Percentiles rank a stretch among this genome's conserved stretches.
These are phyloP conservation scores for Fragum whitleyi DNA, from an alignment of 2,888 invertebrate genomes.

Conservation along the genomic window DNA sequence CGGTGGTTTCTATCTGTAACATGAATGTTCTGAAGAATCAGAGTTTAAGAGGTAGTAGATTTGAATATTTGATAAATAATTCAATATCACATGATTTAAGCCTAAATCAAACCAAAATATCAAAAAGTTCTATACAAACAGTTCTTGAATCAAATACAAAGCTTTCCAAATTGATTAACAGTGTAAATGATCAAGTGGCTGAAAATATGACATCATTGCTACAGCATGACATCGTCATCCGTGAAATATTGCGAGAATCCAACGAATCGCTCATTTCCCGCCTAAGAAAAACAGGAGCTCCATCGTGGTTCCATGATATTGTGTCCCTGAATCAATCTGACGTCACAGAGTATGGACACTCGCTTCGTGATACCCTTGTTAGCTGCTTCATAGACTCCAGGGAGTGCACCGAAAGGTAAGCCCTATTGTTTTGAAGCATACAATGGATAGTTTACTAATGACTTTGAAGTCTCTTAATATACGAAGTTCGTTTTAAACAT, in stretches of 20 bases:
- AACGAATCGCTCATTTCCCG: conserved; percentile 23
- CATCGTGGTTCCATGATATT: conserved; percentile 19
- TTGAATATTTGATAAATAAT: conserved; percentile 22
- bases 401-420: conserved; percentile 31
- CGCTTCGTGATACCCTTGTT: conserved; percentile 11
- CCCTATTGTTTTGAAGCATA: neutral
- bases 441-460: neutral
- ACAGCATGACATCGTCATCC: conserved; percentile 30
- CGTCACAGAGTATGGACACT: conserved; percentile 18
- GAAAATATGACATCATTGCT: conserved; percentile 2
- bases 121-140: neutral
- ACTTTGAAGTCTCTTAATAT: too few relatives aligned
- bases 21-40: conserved; percentile 30
- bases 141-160: conserved; percentile 20
- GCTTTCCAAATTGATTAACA: conserved; percentile 9
- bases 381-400: conserved; percentile 21
- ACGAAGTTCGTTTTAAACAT: too few relatives aligned
- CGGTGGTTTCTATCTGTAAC: conserved; percentile 30
- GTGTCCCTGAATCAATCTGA: neutral
- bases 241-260: conserved; percentile 9
- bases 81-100: neutral
- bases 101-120: neutral
- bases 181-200: neutral
- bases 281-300: conserved; percentile 11
- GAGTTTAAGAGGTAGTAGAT: neutral